Base-by-base conservation (phyloP, 2,113 vertebrate genomes). In the Galeopterus variegatus region DNA sequence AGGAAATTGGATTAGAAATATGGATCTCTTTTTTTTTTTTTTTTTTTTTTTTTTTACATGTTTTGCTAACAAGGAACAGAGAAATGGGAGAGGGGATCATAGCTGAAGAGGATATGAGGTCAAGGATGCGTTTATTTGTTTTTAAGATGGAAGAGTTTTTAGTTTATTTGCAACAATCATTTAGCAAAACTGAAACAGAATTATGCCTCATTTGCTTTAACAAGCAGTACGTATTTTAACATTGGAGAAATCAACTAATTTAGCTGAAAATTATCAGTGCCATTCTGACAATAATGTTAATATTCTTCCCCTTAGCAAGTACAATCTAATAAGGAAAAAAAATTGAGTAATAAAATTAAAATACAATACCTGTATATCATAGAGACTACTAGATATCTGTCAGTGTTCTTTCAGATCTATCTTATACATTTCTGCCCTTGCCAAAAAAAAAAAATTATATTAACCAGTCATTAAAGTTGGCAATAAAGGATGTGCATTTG, bases 171-270 rank as follows among this genome's bases (percentile, higher is more conserved):
- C 15, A 84, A 56, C 26, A 83, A 86, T 87, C 52, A 76, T 23
- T 88, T 84, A 91, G 41, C 19, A 84, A 83, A 65, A 84, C 45
- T 50, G 15, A 84, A 56, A 70, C 8, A n/a, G 12, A 82, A 81
- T 69, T 41, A 36, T 79, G 6, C 3, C 17, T 73, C 23, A 2
- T 77, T 28, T 62, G 3, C 8, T 77, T 88, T 94, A 89, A 48
- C 2, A 70, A 33, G 45, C 48, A 91, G 79, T 50, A 8, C 1
- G 54, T 67, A 88, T 19, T 13, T 73, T 36, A 62, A 36, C 18
- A 67, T 62, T 87, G n/a, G 17, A 95, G 13, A 76, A 92, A 84
- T 88, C 64, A 90, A n/a, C 19, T 80, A 88, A 88, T 84, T 76
- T 81, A 88, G 19, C 45, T 80, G 54, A 81, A 94, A 94, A 86